Evolutionary conservation across 2,797 vertebrate species (phyloP).

Genomic region (Mionectes olivaceus): DNA sequence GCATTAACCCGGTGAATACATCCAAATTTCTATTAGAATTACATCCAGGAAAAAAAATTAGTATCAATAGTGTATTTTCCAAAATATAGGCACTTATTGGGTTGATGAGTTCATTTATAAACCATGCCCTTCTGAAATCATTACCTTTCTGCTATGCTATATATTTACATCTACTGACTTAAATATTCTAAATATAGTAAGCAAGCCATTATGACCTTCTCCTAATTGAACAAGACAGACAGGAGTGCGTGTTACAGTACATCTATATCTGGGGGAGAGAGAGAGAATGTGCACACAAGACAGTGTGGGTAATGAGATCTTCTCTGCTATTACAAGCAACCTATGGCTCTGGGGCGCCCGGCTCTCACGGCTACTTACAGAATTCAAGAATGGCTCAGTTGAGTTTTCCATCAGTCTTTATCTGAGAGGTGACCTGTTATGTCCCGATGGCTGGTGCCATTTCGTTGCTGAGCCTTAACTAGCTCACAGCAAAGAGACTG

Average conservation of each 20-base stretch:
- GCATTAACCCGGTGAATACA: background rate
- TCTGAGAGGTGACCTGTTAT: background rate
- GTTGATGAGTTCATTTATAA: background rate
- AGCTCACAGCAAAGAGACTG: background rate
- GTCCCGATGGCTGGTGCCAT: background rate
- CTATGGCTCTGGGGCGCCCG: background rate
- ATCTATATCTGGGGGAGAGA: conserved; percentile 32
- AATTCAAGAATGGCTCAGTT: background rate
- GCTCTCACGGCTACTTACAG: background rate
- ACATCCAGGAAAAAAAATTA: background rate
- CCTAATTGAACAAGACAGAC: conserved; percentile 35
- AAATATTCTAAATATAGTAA: conserved; percentile 40
- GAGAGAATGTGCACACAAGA: conserved; percentile 23
- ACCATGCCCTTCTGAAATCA: background rate
- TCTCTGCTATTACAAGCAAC: conserved; percentile 41
- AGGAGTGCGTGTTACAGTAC: background rate
- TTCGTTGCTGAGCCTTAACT: background rate
- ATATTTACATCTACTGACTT: conserved; percentile 31
- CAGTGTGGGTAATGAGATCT: conserved; percentile 50
- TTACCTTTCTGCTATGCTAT: background rate
- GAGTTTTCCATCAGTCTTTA: conserved; percentile 22
- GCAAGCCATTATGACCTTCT: conserved; percentile 41
- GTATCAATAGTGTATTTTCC: background rate
- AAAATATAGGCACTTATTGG: background rate
- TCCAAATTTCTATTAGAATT: background rate